Percentiles rank a stretch among this genome's conserved stretches.
Evolutionary conservation across 2,113 vertebrate species (phyloP).

Genomic region (Myxocyprinus asiaticus): DNA sequence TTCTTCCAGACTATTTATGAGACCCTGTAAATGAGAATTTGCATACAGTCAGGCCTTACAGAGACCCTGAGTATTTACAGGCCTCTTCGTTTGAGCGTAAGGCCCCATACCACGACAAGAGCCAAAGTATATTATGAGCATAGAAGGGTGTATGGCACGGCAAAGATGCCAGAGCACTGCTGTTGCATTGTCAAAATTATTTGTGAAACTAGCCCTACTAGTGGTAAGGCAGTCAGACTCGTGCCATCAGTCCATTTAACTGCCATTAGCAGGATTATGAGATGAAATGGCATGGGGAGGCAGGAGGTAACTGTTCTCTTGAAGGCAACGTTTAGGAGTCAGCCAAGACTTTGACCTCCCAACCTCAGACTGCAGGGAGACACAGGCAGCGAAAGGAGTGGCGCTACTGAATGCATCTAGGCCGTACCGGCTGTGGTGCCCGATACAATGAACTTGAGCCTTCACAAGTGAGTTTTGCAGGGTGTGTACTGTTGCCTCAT

Average conservation of each 20-base stretch:
- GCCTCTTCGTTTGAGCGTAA: conserved; percentile 66
- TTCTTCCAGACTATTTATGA: conserved; percentile 58
- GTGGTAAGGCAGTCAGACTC: too few relatives aligned
- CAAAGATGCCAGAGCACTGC: not conserved
- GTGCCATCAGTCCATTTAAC: conserved; percentile 20
- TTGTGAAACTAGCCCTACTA: not conserved
- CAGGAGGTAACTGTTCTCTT: conserved; percentile 28
- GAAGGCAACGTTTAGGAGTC: not conserved
- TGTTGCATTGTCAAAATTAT: not conserved
- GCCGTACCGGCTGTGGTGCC: not conserved
- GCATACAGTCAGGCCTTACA: conserved; percentile 51
- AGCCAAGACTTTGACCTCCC: conserved; percentile 34
- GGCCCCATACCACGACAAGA: conserved; percentile 60
- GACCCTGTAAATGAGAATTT: conserved; percentile 58
- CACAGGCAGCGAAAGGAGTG: conserved; percentile 2
- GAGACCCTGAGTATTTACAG: conserved; percentile 23
- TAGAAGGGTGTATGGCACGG: not conserved
- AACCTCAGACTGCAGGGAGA: conserved; percentile 19
- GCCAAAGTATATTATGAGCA: not conserved
- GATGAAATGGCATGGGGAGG: conserved; percentile 3
- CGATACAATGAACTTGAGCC: conserved; percentile 41
- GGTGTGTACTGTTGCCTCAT: conserved; percentile 26
- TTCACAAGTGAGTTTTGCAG: conserved; percentile 13
- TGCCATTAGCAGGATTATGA: conserved; percentile 38
- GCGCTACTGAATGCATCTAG: conserved; percentile 18